Percentiles rank a stretch among this genome's conserved stretches.
These are phyloP conservation scores for Habrosyne pyritoides DNA, from an alignment of 2,888 invertebrate species.

Conservation along the genomic window DNA sequence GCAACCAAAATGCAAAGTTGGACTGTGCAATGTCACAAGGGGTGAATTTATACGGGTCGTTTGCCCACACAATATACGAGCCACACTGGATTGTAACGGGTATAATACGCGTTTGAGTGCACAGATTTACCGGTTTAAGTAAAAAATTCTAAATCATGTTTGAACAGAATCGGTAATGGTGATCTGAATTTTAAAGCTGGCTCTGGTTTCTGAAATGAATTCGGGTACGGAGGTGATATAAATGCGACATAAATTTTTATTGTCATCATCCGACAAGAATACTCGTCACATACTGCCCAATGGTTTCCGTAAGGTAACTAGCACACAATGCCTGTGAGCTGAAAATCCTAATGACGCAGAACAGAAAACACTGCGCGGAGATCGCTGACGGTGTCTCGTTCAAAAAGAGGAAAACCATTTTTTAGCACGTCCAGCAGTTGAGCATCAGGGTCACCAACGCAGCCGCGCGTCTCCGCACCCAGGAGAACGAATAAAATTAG, in stretches of 20 bases:
- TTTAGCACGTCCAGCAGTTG: conserved; percentile 97
- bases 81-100: not conserved
- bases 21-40: conserved; percentile 11
- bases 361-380: conserved; percentile 98
- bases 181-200: not conserved
- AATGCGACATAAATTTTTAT: not conserved
- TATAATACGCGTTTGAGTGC: not conserved
- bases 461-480: conserved; percentile 97
- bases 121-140: conserved; percentile 6
- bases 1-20: conserved; percentile 14
- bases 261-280: too few species aligned
- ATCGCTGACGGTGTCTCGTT: conserved; percentile 98
- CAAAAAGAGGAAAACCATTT: conserved; percentile 98
- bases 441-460: conserved; percentile 98
- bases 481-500: conserved; percentile 96
- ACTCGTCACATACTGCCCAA: too few species aligned
- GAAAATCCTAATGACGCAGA: conserved; percentile 99
- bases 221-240: not conserved
- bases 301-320: too few species aligned
- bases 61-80: conserved; percentile 8
- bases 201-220: not conserved
- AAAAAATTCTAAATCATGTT: conserved; percentile 6
- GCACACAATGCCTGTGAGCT: conserved; percentile 90
- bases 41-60: conserved; percentile 16
- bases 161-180: not conserved